phyloP scores from a whole-genome alignment of 2,113 vertebrate species.

The Malurus elegans region DNA sequence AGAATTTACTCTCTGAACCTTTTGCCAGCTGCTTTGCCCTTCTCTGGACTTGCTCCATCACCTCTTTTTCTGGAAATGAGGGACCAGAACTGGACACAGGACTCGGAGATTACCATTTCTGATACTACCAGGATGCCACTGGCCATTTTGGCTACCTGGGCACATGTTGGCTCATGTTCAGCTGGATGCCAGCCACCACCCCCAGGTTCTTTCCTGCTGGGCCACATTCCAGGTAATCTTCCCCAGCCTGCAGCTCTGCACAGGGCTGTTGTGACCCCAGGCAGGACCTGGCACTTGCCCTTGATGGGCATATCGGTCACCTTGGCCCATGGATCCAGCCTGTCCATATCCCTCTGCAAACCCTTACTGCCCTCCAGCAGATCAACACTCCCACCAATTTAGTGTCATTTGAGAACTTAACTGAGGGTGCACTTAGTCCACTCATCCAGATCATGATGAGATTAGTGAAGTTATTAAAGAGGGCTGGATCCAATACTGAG shows the following conservation, averaged over 20 bases:
- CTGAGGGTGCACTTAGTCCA: not conserved
- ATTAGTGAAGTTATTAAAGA: not conserved
- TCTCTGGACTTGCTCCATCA: not conserved
- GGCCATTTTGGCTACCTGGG: too few species aligned
- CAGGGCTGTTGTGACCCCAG: not conserved
- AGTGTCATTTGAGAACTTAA: not conserved
- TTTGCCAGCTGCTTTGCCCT: not conserved
- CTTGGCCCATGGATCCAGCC: not conserved
- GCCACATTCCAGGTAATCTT: not conserved
- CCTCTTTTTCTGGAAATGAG: not conserved
- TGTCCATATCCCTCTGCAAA: not conserved
- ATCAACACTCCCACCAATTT: not conserved
- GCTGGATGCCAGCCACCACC: not conserved
- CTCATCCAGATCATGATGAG: not conserved
- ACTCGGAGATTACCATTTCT: too few species aligned
- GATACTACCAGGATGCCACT: not conserved
- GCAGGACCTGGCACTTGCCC: not conserved
- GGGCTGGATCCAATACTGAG: rapidly evolving
- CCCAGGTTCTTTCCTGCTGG: not conserved
- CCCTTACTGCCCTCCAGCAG: not conserved
- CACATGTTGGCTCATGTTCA: not conserved
- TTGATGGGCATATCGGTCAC: too few species aligned
- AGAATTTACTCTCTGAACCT: not conserved
- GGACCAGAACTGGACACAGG: not conserved
- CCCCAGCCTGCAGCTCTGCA: rapidly evolving